Evolutionary conservation across 2,797 vertebrate genomes (phyloP).

Genomic region (Phrynocephalus vlangalii): DNA sequence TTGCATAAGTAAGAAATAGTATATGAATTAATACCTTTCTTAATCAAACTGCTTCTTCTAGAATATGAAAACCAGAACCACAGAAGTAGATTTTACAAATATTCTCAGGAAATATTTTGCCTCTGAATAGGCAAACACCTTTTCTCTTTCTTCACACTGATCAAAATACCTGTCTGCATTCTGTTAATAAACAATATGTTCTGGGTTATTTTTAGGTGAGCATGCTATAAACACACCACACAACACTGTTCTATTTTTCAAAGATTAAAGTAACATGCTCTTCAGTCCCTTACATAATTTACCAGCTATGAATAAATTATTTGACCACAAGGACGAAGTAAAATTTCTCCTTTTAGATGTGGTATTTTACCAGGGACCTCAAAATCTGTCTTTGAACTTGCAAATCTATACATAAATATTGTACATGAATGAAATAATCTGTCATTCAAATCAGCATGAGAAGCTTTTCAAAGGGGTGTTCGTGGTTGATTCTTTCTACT

Average conservation of each 20-base stretch:
- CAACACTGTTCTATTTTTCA: slow-evolving; percentile 51
- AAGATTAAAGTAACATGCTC: slow-evolving; percentile 63
- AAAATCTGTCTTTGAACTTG: not conserved
- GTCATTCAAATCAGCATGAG: not conserved
- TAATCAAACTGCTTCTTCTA: not conserved
- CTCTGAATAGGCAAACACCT: not conserved
- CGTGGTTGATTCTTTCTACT: not conserved
- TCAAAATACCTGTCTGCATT: not conserved
- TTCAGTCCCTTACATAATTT: slow-evolving; percentile 70
- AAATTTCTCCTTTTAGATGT: slow-evolving; percentile 69
- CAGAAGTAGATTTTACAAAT: not conserved
- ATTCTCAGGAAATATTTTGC: not conserved
- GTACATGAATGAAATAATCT: not conserved
- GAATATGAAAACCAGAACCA: not conserved
- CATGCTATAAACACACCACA: slow-evolving; percentile 22
- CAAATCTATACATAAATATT: not conserved
- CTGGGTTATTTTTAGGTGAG: not conserved
- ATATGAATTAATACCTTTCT: too few relatives aligned
- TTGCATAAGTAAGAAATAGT: too few relatives aligned
- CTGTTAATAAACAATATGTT: not conserved
- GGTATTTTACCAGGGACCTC: not conserved
- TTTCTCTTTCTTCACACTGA: not conserved
- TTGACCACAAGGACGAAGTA: slow-evolving; percentile 51
- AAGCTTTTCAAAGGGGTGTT: not conserved
- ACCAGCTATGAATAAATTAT: slow-evolving; percentile 71